A percentile compares a stretch with the other conserved stretches of the same genome.
Conservation (phyloP, 2,888 invertebrate species). For the Scaptomyza cyrtandrae region DNA sequence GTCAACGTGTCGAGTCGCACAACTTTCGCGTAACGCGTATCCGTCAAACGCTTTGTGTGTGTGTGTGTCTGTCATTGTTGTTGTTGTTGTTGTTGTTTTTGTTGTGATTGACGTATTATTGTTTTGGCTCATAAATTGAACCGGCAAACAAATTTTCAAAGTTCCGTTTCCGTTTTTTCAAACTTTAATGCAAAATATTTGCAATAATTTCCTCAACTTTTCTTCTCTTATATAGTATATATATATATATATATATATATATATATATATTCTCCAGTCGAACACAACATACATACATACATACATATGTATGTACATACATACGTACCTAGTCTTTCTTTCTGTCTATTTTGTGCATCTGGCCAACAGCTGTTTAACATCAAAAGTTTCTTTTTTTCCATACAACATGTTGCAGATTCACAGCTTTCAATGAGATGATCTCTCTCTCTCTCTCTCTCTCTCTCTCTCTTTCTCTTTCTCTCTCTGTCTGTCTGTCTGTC, state of each 20-base stretch:
- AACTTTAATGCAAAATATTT: neutral
- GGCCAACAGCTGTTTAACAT: conserved; percentile 50
- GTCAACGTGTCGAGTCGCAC: conserved; percentile 74
- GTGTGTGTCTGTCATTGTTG: neutral
- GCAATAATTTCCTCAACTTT: neutral
- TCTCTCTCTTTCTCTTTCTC: too few relatives aligned
- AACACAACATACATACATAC: too few relatives aligned
- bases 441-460: too few relatives aligned
- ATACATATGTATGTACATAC: too few relatives aligned
- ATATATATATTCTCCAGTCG: too few relatives aligned
- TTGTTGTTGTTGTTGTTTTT: too few relatives aligned
- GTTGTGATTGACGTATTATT: conserved; percentile 3
- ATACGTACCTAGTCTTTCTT: too few relatives aligned
- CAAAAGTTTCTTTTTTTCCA: conserved; percentile 1
- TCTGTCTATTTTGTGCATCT: conserved; percentile 11
- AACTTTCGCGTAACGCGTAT: conserved; percentile 59
- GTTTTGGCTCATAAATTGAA: neutral
- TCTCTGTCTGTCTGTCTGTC: too few relatives aligned
- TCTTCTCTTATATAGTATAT: too few relatives aligned
- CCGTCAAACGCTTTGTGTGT: conserved; percentile 26
- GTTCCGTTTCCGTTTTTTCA: neutral
- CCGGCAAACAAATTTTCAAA: neutral
- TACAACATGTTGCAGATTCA: conserved; percentile 47
- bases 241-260: too few relatives aligned
- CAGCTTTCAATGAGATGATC: neutral